Evolutionary conservation across 2,888 invertebrate species (phyloP).

Genomic region (Metopia argyrocephala): DNA sequence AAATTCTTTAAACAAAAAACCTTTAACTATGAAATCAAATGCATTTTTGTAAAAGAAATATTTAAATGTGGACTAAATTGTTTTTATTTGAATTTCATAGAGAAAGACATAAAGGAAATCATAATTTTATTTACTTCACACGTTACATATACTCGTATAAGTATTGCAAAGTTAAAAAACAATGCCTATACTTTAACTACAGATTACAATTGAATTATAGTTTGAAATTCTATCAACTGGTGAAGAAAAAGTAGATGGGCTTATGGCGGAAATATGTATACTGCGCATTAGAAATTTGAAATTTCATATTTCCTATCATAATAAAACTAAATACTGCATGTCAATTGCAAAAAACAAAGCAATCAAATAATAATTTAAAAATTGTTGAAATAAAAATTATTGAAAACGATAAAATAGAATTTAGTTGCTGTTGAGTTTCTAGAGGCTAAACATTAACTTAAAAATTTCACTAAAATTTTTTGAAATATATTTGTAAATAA

Average conservation of each 20-base stretch:
- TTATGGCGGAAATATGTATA: too few relatives aligned
- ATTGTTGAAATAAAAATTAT: neutral
- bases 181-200: slow-evolving; percentile 11
- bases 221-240: slow-evolving; percentile 14
- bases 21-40: neutral
- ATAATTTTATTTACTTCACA: slow-evolving; percentile 3
- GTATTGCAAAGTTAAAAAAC: slow-evolving; percentile 31
- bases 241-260: neutral
- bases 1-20: neutral
- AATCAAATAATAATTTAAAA: slow-evolving; percentile 40
- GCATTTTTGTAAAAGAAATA: slow-evolving; percentile 28
- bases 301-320: neutral
- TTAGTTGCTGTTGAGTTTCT: slow-evolving; percentile 43
- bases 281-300: slow-evolving; percentile 25
- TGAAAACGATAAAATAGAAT: neutral
- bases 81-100: neutral
- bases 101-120: neutral
- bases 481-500: too few relatives aligned
- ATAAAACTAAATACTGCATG: slow-evolving; percentile 9
- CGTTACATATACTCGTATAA: neutral
- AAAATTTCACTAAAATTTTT: neutral
- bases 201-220: slow-evolving; percentile 31
- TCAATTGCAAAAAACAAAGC: too few relatives aligned
- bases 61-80: slow-evolving; percentile 42
- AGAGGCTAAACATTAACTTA: slow-evolving; percentile 1